These are phyloP conservation scores for Neolamprologus tretocephalus DNA, from an alignment of 2,113 vertebrate genomes.

Conservation along the genomic window DNA sequence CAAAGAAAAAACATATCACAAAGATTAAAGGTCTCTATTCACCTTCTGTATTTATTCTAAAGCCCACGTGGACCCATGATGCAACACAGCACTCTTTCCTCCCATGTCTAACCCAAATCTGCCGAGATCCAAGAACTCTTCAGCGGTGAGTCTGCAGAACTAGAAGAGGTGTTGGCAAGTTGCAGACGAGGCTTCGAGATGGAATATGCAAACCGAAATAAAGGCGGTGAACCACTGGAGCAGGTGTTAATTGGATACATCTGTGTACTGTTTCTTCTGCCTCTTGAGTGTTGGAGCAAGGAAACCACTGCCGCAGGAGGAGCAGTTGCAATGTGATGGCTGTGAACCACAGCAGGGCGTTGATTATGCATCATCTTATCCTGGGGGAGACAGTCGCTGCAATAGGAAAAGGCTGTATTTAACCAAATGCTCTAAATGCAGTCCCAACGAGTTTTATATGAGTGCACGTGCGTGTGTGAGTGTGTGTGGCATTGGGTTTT, in stretches of 20 bases:
- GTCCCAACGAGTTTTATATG: background rate
- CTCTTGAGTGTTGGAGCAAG: background rate
- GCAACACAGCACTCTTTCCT: background rate
- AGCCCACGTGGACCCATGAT: background rate
- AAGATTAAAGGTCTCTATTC: background rate
- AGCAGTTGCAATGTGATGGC: background rate
- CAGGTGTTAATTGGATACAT: conserved; percentile 57
- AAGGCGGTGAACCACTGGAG: background rate
- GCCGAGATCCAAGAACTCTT: background rate
- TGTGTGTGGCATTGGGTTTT: background rate
- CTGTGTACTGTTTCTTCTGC: conserved; percentile 7
- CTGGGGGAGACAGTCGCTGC: background rate
- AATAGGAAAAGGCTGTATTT: conserved; percentile 17
- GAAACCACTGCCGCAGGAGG: background rate
- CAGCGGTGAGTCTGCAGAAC: background rate
- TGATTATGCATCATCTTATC: conserved; percentile 36
- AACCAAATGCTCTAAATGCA: background rate
- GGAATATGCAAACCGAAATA: background rate
- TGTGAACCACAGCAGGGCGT: conserved; percentile 10
- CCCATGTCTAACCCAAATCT: background rate
- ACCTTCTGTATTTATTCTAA: background rate
- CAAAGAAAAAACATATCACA: background rate
- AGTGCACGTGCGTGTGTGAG: rapidly evolving
- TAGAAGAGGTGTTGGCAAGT: conserved; percentile 10
- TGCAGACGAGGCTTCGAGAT: background rate